A percentile compares a stretch with the other conserved stretches of the same genome.
Evolutionary conservation across 2,113 vertebrate species (phyloP).

Genomic region (Tylochromis polylepis): DNA sequence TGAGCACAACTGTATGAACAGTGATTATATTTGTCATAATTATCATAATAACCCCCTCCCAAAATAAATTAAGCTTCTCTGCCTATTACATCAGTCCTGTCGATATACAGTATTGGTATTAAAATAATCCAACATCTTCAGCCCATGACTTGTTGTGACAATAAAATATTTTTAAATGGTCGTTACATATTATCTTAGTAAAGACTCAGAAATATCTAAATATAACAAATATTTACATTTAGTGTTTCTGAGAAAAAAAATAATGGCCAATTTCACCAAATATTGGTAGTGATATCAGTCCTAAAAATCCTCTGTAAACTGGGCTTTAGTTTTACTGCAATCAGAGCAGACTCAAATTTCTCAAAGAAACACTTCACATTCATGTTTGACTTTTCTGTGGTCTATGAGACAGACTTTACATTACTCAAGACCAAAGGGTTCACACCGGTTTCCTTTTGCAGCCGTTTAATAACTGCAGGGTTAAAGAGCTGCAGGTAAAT

Average conservation of each 20-base stretch:
- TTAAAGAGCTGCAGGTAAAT: not conserved
- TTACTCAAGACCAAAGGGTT: not conserved
- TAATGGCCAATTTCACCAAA: not conserved
- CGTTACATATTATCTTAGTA: not conserved
- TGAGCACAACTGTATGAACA: not conserved
- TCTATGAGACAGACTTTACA: not conserved
- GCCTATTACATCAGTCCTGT: not conserved
- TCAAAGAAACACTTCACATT: not conserved
- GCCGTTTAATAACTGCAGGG: accelerated
- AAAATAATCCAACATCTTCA: not conserved
- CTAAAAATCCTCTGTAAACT: not conserved
- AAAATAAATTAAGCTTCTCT: not conserved
- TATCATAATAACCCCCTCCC: not conserved
- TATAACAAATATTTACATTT: not conserved
- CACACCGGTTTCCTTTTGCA: not conserved
- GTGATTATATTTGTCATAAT: not conserved
- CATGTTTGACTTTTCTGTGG: not conserved
- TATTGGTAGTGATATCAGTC: not conserved
- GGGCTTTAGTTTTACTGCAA: not conserved
- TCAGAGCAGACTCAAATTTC: not conserved
- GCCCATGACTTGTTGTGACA: no score
- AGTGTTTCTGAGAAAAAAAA: not conserved
- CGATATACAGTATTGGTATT: not conserved
- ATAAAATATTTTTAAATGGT: not conserved
- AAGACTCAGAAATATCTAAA: not conserved